A percentile compares a stretch with the other conserved stretches of the same genome.
These are phyloP conservation scores for Phyllostomus discolor DNA, from an alignment of 2,113 vertebrate genomes.

Conservation along the genomic window DNA sequence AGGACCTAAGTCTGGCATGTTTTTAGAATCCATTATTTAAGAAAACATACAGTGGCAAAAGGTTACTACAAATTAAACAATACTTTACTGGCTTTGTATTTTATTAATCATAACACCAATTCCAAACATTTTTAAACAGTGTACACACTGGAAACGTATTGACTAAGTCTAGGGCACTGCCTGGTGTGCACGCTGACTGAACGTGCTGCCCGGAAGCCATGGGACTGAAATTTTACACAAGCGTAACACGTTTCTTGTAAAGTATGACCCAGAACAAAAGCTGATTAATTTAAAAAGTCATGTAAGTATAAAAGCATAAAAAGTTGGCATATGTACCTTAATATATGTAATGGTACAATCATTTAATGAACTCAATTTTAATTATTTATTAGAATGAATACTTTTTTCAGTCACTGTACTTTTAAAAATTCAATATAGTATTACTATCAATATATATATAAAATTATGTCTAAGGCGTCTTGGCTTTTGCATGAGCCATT, in stretches of 20 bases:
- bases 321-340: neutral
- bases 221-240: neutral
- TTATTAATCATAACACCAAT: neutral
- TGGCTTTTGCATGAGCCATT: neutral
- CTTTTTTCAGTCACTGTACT: neutral
- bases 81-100: neutral
- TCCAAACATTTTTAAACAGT: neutral
- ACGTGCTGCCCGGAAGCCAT: neutral
- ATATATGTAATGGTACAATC: neutral
- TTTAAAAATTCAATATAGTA: neutral
- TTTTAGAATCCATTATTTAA: neutral
- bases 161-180: neutral
- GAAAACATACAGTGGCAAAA: neutral
- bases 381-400: neutral
- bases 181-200: neutral
- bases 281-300: neutral
- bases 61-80: neutral
- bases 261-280: neutral
- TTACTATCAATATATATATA: neutral
- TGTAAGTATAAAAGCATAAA: conserved; percentile 1
- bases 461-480: neutral
- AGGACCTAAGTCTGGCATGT: neutral
- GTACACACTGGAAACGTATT: neutral
- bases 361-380: conserved; percentile 14
- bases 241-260: neutral